These are phyloP conservation scores for Caenorhabditis zanzibari DNA, from an alignment of 2,888 invertebrate genomes.

Conservation along the genomic window DNA sequence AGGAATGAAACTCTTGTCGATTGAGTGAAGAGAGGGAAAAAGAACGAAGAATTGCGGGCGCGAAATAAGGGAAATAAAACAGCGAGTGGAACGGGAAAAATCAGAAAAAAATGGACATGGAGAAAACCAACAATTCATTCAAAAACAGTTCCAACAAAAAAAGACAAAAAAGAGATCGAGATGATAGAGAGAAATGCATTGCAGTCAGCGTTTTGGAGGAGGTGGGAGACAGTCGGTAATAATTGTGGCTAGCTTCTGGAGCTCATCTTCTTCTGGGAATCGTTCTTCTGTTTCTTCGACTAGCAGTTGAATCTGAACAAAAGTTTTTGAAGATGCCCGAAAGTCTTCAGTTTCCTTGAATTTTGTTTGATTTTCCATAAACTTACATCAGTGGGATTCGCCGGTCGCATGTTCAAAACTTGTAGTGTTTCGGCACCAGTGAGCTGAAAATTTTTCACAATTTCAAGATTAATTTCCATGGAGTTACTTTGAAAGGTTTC, in stretches of 20 bases:
- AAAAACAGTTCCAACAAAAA: slow-evolving; percentile 39
- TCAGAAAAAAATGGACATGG: slow-evolving; percentile 18
- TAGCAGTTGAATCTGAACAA: slow-evolving; percentile 69
- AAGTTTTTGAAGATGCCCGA: background rate
- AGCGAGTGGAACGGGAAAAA: slow-evolving; percentile 34
- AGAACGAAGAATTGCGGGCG: background rate
- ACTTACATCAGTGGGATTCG: slow-evolving; percentile 62
- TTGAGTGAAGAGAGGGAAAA: slow-evolving; percentile 10
- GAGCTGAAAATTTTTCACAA: slow-evolving; percentile 44
- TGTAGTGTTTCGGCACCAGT: slow-evolving; percentile 73
- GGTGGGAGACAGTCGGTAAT: slow-evolving; percentile 66
- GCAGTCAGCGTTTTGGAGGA: slow-evolving; percentile 47
- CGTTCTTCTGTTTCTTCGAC: slow-evolving; percentile 76
- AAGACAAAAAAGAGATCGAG: slow-evolving; percentile 27
- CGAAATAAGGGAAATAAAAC: slow-evolving; percentile 36
- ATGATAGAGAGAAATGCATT: background rate
- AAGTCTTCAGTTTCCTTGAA: too few species aligned
- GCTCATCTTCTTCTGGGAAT: slow-evolving; percentile 66
- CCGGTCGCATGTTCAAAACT: slow-evolving; percentile 71
- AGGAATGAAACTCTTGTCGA: slow-evolving; percentile 40
- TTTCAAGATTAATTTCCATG: background rate
- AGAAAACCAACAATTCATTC: slow-evolving; percentile 46
- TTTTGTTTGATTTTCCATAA: background rate
- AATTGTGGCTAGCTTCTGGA: slow-evolving; percentile 56
- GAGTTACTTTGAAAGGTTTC: slow-evolving; percentile 59